Conservation (phyloP, 2,113 vertebrate genomes). For the Acanthisitta chloris region DNA sequence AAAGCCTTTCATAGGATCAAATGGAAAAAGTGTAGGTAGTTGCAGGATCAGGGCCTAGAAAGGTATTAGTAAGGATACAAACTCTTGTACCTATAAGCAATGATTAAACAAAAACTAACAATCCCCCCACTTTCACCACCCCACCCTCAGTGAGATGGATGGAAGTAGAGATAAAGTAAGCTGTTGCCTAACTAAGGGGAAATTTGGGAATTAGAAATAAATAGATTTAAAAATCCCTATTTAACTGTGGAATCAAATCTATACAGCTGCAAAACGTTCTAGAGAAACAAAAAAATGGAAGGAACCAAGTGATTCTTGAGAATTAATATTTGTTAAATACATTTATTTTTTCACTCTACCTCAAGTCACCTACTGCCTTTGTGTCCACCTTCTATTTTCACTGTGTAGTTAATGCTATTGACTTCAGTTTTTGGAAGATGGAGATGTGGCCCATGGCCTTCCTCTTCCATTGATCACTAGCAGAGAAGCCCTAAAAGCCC, state of each 20-base stretch:
- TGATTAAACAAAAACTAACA: neutral
- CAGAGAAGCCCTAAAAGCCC: neutral
- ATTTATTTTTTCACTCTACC: neutral
- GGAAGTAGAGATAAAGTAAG: neutral
- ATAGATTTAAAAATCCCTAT: neutral
- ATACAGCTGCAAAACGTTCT: neutral
- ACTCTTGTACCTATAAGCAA: neutral
- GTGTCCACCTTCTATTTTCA: neutral
- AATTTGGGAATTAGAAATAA: neutral
- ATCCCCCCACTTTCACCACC: neutral
- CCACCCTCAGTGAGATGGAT: neutral
- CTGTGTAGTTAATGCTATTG: neutral
- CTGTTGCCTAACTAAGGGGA: neutral
- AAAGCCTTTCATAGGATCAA: neutral
- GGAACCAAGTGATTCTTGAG: neutral
- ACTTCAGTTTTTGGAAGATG: neutral
- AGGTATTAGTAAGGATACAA: neutral
- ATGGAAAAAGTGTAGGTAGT: neutral
- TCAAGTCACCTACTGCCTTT: neutral
- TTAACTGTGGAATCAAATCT: neutral
- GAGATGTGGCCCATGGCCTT: fast-evolving
- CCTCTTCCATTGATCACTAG: neutral
- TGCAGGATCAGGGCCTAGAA: neutral
- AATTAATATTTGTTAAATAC: neutral
- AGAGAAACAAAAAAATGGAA: neutral